Base-by-base conservation (phyloP, 2,888 invertebrate genomes). In the Torymus auratus region DNA sequence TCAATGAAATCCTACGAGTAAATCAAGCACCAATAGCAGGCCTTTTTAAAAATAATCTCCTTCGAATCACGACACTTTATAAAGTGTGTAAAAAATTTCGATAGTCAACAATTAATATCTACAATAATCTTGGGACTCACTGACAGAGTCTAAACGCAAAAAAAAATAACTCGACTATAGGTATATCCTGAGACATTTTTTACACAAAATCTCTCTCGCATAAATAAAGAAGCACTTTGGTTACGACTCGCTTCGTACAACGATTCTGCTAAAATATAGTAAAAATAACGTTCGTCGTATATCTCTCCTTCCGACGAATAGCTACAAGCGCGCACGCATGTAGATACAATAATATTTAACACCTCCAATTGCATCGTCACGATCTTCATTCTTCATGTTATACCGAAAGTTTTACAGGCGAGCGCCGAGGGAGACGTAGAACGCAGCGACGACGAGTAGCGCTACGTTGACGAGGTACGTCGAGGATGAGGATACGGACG, bases 201-300 rank as follows among this genome's bases (percentile, higher is more conserved):
- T 52, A 15, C 23, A 52, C 23, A 52, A 23, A 52, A 52, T 60
- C 12, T 69, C 12, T 64, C 52, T 73, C 62, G 80, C 72, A 78
- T 82, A 81, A 81, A 81, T 81, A 81, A 41, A 78, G 58, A 78
- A 78, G 82, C 78, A 82, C 82, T 82, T 82, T 82, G 82, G 78
- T 82, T 78, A 78, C 41, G 62, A 82, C 71, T 82, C 73, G 56
- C 65, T 67, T 14, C 70, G 58, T 52, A 58, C 20, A 73, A 68
- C 55, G 61, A 23, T 50, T 71, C 70, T 41, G 71, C 61, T 15
- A 28, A 58, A 65, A n/a, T 71, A 70, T 13, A 13, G 41, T 56
- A 23, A 50, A 50, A 58, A 61, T 28, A 28, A 56, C 11, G 23
- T 53, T 13, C 2, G 2, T 1, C 2, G 20, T 17, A 14, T 53